phyloP scores from a whole-genome alignment of 2,797 vertebrate genomes.

The Tinamus major region DNA sequence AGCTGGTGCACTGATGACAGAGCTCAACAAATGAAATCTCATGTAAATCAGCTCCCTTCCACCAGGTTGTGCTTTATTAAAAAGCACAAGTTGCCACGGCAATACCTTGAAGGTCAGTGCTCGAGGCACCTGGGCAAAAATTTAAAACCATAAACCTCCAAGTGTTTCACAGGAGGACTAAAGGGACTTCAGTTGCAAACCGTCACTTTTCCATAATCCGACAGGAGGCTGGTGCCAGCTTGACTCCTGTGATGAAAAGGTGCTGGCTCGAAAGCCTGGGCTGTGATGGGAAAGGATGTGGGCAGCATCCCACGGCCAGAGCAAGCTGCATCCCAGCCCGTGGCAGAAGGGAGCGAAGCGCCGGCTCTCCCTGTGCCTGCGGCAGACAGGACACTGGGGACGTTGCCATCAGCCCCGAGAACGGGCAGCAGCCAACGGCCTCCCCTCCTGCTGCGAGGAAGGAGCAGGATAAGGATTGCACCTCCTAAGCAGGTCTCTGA shows the following conservation, averaged over 20 bases:
- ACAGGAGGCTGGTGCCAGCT: neutral
- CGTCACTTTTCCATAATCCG: neutral
- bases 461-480: neutral
- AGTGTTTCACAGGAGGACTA: neutral
- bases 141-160: neutral
- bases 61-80: conserved; percentile 56
- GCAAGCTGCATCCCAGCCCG: too few relatives aligned
- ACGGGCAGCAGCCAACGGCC: neutral
- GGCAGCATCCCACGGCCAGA: fast-evolving
- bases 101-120: conserved; percentile 64
- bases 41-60: conserved; percentile 54
- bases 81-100: conserved; percentile 35
- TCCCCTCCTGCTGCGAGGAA: neutral
- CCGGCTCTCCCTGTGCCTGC: neutral
- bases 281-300: neutral
- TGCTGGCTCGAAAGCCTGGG: neutral
- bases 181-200: neutral
- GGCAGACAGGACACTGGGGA: neutral
- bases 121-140: neutral
- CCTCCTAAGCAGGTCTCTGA: neutral
- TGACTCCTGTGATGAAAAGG: neutral
- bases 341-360: neutral
- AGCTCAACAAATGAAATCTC: conserved; percentile 47
- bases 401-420: neutral
- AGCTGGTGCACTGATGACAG: conserved; percentile 39